Conservation (phyloP, 2,113 vertebrate genomes). For the Philantomba maxwellii region DNA sequence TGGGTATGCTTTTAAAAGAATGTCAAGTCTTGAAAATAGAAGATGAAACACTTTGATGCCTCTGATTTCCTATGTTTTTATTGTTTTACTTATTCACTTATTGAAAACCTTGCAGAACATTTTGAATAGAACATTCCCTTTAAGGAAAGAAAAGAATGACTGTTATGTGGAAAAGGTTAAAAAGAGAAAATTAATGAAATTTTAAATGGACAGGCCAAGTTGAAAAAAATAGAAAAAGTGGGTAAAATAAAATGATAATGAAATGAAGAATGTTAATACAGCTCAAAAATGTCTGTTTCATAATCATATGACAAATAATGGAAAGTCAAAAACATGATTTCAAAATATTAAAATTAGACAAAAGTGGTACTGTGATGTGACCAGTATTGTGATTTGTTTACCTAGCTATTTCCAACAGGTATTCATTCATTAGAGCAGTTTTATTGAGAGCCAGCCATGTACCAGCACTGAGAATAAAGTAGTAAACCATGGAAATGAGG, state of each 20-base stretch:
- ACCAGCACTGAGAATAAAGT: neutral
- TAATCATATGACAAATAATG: neutral
- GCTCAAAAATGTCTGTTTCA: neutral
- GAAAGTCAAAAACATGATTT: neutral
- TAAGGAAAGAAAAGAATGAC: neutral
- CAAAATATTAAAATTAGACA: neutral
- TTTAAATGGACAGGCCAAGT: neutral
- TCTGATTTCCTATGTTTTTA: neutral
- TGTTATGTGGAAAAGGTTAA: neutral
- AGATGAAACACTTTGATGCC: neutral
- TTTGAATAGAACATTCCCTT: neutral
- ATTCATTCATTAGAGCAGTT: neutral
- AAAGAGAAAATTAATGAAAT: neutral
- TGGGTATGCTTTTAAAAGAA: neutral
- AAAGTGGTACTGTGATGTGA: neutral
- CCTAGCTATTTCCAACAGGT: neutral
- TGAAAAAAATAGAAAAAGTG: neutral
- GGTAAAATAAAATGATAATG: neutral
- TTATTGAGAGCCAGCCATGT: neutral
- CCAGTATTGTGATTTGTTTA: neutral
- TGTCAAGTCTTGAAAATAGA: slow-evolving; percentile 17
- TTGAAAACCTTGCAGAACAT: neutral
- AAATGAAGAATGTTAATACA: neutral
- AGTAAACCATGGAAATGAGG: neutral
- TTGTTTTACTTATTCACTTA: neutral